Evolutionary conservation across 2,113 vertebrate genomes (phyloP), one percentile per base, ranked within the genome.

Genomic region (Indicator maculatus): DNA sequence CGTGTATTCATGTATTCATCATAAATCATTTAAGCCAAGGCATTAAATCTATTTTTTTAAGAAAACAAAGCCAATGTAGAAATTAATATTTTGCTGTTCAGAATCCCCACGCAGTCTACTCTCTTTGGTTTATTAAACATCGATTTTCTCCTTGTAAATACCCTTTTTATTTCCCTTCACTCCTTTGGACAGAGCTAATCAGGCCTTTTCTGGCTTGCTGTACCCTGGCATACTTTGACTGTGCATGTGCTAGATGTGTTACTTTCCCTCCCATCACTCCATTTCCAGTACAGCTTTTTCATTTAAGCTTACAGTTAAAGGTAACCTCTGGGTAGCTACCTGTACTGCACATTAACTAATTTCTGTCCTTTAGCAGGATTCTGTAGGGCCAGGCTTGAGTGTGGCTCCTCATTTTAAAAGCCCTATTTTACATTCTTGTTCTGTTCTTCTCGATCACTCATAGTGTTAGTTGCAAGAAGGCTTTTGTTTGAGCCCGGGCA

Each of bases 381-480:
- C 53, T 69, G 31, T 53, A 65, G 20, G 90, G 88, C 88, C 90
- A 86, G 90, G 61, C 55, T 92, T 0, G 1, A 94, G 80, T 12
- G 44, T 92, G 88, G 69, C 86, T 94, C 27, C 88, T 95, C 93
- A 94, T 96, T 90, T 90, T 82, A 96, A 96, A 92, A 11, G 27
- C 30, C 83, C 55, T 84, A 15, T 90, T 96, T 96, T 95, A 86
- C 86, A 96, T 96, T 95, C 80, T 75, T 5, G 1, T 82, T 95
- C 89, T 90, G 93, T 87, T 94, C 87, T 76, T 95, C 86, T 86
- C 73, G 84, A 76, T 90, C 77, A 16, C 59, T 93, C 1, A 0
- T 39, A 94, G 87, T 20, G 66, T 86, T 82, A 50, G 70, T 55
- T 96, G 90, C 91, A 95, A 93, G 91, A 52, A 90, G 28, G 84